These are phyloP conservation scores for Poecilia picta DNA, from an alignment of 2,797 vertebrate species.

Conservation along the genomic window DNA sequence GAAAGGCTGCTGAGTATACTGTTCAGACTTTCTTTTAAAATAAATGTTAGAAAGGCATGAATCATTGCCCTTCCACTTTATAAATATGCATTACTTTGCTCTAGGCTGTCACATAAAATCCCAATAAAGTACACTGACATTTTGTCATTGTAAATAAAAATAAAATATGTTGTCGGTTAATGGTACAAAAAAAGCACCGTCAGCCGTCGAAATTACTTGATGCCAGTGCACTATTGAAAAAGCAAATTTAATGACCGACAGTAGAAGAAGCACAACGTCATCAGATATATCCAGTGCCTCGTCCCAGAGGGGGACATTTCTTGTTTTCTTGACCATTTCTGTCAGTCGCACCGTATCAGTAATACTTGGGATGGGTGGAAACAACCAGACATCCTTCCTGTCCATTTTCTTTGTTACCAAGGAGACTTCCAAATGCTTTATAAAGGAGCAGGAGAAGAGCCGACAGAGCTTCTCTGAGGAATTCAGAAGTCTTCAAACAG, in stretches of 20 bases:
- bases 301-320: background rate
- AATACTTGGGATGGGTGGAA: background rate
- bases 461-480: background rate
- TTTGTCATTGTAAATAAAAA: slow-evolving; percentile 1
- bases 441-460: background rate
- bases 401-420: slow-evolving; percentile 2
- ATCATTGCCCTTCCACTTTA: background rate
- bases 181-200: background rate
- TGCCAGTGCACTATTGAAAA: background rate
- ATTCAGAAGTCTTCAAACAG: background rate
- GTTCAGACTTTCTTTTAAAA: background rate
- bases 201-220: background rate
- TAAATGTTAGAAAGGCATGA: background rate
- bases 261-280: background rate
- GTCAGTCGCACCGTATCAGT: background rate
- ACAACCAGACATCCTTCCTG: background rate
- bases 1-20: background rate
- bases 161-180: background rate
- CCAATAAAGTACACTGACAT: background rate
- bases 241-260: background rate
- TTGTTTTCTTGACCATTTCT: background rate
- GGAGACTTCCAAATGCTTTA: background rate
- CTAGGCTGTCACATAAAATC: background rate
- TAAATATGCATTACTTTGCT: background rate
- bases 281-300: background rate